Percentiles rank a stretch among this genome's conserved stretches.
These are phyloP conservation scores for Ptychadena robeensis DNA, from an alignment of 2,797 vertebrate genomes.

Conservation along the genomic window DNA sequence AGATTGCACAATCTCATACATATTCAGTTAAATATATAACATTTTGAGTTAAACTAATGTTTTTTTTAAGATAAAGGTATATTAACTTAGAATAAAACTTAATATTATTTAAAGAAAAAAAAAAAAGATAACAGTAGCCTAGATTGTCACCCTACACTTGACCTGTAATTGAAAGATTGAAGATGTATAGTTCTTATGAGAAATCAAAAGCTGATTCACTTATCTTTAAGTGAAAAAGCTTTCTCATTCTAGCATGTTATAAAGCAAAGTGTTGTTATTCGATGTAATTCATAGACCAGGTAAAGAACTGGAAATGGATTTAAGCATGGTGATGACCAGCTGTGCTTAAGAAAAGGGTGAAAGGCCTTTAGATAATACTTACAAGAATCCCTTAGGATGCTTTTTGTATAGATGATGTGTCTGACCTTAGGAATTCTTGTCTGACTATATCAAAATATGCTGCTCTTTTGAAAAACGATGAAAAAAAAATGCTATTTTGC, in stretches of 20 bases:
- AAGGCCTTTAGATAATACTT: conserved; percentile 70
- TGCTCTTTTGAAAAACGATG: conserved; percentile 61
- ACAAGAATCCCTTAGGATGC: conserved; percentile 67
- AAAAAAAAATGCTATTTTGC: conserved; percentile 68
- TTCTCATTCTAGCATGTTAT: conserved; percentile 73
- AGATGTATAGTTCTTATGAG: conserved; percentile 76
- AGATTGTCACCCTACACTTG: conserved; percentile 71
- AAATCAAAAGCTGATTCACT: conserved; percentile 77
- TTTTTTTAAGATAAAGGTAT: conserved; percentile 61
- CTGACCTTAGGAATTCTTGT: conserved; percentile 69
- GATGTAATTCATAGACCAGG: conserved; percentile 72
- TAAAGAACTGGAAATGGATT: conserved; percentile 75
- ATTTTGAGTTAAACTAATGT: conserved; percentile 43
- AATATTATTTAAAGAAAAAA: conserved; percentile 62
- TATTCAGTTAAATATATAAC: conserved; percentile 37
- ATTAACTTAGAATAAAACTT: conserved; percentile 62
- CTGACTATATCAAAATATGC: conserved; percentile 66
- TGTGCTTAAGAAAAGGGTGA: conserved; percentile 69
- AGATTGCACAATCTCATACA: conserved; percentile 44
- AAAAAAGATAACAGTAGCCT: conserved; percentile 69
- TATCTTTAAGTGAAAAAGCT: conserved; percentile 73
- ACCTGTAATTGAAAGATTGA: conserved; percentile 82
- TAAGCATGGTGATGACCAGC: conserved; percentile 67
- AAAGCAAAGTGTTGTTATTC: conserved; percentile 74
- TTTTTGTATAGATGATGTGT: conserved; percentile 69